A percentile compares a stretch with the other conserved stretches of the same genome.
Evolutionary conservation across 35 echinoderm and acorn worm genomes (phyloP).

Genomic region (Eucidaris tribuloides): DNA sequence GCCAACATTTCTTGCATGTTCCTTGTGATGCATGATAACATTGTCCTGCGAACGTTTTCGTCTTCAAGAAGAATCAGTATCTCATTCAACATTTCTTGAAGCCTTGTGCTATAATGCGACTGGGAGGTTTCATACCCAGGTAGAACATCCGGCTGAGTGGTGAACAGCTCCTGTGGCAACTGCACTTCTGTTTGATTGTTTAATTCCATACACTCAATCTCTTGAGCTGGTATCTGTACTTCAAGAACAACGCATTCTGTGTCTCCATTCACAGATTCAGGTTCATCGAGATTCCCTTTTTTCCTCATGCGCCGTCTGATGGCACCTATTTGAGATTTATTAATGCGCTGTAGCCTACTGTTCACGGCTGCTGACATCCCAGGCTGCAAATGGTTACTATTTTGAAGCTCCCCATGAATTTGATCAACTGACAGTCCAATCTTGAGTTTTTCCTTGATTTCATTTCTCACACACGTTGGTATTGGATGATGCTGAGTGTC

Average conservation of each 20-base stretch:
- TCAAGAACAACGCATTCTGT: background rate
- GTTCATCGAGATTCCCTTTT: background rate
- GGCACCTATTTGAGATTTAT: slow-evolving; percentile 13
- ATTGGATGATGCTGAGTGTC: slow-evolving; percentile 19
- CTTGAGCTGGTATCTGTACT: background rate
- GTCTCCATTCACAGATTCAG: background rate
- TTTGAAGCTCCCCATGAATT: background rate
- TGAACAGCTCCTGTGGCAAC: background rate
- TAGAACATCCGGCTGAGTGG: background rate
- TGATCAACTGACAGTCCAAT: background rate
- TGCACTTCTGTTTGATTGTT: background rate
- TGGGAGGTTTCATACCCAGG: background rate
- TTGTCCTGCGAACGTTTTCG: background rate
- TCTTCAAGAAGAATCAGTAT: slow-evolving; percentile 1
- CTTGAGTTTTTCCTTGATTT: slow-evolving; percentile 1
- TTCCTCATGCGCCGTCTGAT: background rate
- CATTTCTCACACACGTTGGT: background rate
- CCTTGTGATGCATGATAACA: background rate
- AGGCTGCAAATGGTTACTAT: background rate
- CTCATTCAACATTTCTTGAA: background rate
- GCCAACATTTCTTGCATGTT: background rate
- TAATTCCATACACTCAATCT: background rate
- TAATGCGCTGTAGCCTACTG: background rate
- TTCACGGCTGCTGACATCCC: background rate
- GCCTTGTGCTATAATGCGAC: background rate